Evolutionary conservation across 2,888 invertebrate genomes (phyloP).

Genomic region (Marasmarcha lunaedactyla): DNA sequence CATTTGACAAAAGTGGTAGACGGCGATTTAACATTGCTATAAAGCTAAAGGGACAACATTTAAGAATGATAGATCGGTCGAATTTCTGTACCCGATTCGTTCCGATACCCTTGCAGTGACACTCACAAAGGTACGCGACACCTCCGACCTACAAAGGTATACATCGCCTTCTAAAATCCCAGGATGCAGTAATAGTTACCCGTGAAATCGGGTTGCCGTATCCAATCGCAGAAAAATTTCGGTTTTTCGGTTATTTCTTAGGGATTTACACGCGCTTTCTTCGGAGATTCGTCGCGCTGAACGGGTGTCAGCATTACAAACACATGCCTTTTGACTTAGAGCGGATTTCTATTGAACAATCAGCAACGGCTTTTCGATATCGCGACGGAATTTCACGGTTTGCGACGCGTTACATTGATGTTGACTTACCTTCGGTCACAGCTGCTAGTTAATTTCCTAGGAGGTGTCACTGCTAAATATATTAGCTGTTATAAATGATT

Average conservation of each 20-base stretch:
- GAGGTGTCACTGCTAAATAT: conserved; percentile 16
- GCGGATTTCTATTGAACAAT: conserved; percentile 37
- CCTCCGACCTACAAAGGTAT: conserved; percentile 23
- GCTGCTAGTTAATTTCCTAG: conserved; percentile 50
- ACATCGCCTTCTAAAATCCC: conserved; percentile 15
- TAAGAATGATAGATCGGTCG: conserved; percentile 64
- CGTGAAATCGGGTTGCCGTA: conserved; percentile 58
- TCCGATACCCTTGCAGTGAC: conserved; percentile 42
- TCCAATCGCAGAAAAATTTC: conserved; percentile 70
- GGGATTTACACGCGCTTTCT: conserved; percentile 70
- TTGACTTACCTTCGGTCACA: conserved; percentile 70
- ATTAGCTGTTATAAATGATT: conserved; percentile 9
- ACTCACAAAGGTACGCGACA: conserved; percentile 46
- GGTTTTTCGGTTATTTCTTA: conserved; percentile 72
- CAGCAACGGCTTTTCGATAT: conserved; percentile 59
- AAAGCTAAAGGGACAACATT: conserved; percentile 34
- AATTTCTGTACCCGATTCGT: conserved; percentile 57
- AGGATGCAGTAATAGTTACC: conserved; percentile 50
- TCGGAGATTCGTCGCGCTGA: conserved; percentile 58
- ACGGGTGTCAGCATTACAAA: conserved; percentile 67
- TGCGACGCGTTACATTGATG: conserved; percentile 65
- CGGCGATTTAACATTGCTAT: conserved; percentile 49
- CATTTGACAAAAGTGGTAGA: conserved; percentile 44
- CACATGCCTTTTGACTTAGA: conserved; percentile 63
- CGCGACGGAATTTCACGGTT: conserved; percentile 58